Conservation (phyloP, 2,888 invertebrate species). For the Eupithecia insigniata region DNA sequence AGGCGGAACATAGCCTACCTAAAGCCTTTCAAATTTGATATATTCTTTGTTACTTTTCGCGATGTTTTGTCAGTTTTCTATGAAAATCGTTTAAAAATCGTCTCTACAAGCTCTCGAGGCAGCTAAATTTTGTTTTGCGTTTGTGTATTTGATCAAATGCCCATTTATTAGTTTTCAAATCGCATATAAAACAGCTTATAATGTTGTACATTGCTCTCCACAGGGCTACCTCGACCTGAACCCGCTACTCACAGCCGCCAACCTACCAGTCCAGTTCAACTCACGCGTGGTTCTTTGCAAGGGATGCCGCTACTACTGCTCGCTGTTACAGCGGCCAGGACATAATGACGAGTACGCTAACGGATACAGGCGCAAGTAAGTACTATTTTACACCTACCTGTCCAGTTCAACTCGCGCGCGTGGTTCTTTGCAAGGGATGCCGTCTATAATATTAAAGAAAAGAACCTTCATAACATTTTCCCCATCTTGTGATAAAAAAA, state of each 20-base stretch:
- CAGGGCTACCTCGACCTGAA: conserved; percentile 84
- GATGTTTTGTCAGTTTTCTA: background rate
- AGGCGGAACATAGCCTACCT: too few species aligned
- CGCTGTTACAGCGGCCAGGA: conserved; percentile 87
- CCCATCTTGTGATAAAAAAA: background rate
- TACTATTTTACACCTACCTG: conserved; percentile 24
- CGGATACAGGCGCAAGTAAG: conserved; percentile 67
- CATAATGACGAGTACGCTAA: conserved; percentile 84
- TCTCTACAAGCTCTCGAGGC: too few species aligned
- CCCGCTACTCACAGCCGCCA: conserved; percentile 83
- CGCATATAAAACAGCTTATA: background rate
- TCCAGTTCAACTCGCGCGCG: background rate
- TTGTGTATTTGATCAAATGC: background rate
- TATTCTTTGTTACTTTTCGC: background rate
- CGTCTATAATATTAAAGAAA: too few species aligned
- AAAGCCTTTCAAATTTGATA: too few species aligned
- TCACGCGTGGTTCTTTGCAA: conserved; percentile 92
- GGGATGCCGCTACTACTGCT: conserved; percentile 90
- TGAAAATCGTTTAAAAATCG: background rate
- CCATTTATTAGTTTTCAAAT: background rate
- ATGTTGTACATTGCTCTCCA: background rate
- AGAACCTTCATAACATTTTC: too few species aligned
- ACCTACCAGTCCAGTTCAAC: conserved; percentile 87
- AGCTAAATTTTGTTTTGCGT: background rate
- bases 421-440: background rate